These are phyloP conservation scores for Laupala kohalensis DNA, from an alignment of 1,140 invertebrate genomes.

Conservation along the genomic window DNA sequence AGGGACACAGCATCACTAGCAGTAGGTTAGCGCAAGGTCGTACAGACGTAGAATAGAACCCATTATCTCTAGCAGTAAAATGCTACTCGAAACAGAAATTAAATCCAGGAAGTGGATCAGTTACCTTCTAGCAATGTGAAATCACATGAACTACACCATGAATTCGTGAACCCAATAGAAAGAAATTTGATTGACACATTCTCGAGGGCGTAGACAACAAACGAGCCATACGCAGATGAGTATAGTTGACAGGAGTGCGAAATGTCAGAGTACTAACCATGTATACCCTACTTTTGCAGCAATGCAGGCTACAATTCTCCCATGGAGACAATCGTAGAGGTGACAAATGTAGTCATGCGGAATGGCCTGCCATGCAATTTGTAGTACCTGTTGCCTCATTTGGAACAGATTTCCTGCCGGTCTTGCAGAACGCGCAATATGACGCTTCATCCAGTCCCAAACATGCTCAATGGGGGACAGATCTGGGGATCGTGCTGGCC, in stretches of 20 bases:
- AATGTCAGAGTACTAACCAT: neutral
- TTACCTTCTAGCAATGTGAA: no score
- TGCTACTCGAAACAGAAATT: no score
- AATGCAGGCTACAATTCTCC: neutral
- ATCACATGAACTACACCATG: no score
- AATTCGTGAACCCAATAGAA: no score
- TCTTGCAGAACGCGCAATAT: neutral
- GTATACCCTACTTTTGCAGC: neutral
- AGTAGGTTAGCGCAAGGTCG: no score
- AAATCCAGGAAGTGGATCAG: no score
- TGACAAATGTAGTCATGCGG: neutral
- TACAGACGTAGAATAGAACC: no score
- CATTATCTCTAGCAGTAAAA: no score
- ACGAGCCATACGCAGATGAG: neutral
- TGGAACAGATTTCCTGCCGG: neutral
- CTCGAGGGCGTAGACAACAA: no score
- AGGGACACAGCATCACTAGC: no score
- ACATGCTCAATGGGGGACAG: neutral
- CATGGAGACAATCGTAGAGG: neutral
- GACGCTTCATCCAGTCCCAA: neutral
- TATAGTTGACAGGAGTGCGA: neutral
- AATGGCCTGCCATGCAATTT: neutral
- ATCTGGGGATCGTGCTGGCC: constrained; percentile 8
- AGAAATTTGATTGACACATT: no score
- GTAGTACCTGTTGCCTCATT: neutral